These are phyloP conservation scores for Polydrusus cervinus DNA, from an alignment of 2,888 invertebrate genomes.

Conservation along the genomic window DNA sequence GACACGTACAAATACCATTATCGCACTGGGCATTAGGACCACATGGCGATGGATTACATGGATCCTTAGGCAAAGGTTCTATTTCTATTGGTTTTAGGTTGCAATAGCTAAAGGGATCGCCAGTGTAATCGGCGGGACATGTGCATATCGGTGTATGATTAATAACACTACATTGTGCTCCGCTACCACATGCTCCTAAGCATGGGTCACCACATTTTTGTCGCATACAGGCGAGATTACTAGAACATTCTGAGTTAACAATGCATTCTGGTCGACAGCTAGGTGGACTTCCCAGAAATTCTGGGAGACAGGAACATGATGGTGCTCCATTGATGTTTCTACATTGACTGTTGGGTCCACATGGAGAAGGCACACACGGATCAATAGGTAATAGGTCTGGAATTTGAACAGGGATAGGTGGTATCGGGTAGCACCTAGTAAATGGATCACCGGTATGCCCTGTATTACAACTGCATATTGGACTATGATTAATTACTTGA, in stretches of 20 bases:
- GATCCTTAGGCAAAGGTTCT: constrained; percentile 67
- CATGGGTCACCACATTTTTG: constrained; percentile 84
- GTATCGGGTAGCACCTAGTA: constrained; percentile 75
- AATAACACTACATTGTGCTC: constrained; percentile 78
- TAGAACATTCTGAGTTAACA: constrained; percentile 82
- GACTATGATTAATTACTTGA: constrained; percentile 85
- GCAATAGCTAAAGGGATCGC: constrained; percentile 75
- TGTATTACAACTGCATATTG: constrained; percentile 82
- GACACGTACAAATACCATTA: constrained; percentile 82
- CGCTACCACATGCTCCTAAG: constrained; percentile 80
- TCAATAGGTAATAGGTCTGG: constrained; percentile 65
- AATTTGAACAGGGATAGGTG: constrained; percentile 66
- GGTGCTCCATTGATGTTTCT: constrained; percentile 76
- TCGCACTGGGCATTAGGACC: constrained; percentile 81
- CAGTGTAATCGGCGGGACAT: constrained; percentile 76
- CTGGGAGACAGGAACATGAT: constrained; percentile 79
- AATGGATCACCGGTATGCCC: constrained; percentile 82
- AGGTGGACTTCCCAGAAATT: constrained; percentile 81
- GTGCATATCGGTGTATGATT: constrained; percentile 82
- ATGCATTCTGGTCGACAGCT: constrained; percentile 84
- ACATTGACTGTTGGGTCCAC: constrained; percentile 80
- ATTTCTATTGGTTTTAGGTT: constrained; percentile 65
- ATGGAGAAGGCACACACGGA: constrained; percentile 82
- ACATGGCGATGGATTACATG: constrained; percentile 84
- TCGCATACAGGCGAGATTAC: constrained; percentile 82